A percentile compares a stretch with the other conserved stretches of the same genome.
These are phyloP conservation scores for Xerus inauris DNA, from an alignment of 2,113 vertebrate species.

Conservation along the genomic window DNA sequence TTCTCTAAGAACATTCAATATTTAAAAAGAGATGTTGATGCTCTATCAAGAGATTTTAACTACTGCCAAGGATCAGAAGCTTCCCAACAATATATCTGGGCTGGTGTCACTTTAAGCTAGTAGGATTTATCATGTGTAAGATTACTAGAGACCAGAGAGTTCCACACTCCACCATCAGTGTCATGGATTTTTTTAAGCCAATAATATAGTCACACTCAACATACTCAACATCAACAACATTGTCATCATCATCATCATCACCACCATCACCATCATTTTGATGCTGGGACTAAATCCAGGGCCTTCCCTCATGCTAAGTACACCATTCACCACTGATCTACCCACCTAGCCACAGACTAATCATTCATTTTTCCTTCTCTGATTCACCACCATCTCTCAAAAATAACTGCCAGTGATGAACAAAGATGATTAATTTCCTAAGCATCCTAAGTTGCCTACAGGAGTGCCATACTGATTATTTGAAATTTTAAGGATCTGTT, in stretches of 20 bases:
- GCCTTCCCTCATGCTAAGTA: neutral
- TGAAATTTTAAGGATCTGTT: constrained; percentile 29
- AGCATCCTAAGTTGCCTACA: neutral
- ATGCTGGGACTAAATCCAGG: neutral
- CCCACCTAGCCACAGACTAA: neutral
- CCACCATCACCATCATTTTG: too few species aligned
- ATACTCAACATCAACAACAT: too few species aligned
- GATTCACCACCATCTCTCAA: constrained; percentile 42
- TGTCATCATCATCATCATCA: too few species aligned
- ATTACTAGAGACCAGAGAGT: neutral
- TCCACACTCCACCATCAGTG: neutral
- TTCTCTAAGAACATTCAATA: neutral
- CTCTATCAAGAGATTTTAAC: neutral
- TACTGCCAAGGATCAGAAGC: neutral
- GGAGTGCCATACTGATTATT: neutral
- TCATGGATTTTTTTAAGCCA: too few species aligned
- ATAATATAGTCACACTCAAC: too few species aligned
- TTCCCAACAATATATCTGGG: neutral
- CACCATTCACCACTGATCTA: neutral
- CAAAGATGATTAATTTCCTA: constrained; percentile 35
- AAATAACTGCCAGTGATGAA: constrained; percentile 57
- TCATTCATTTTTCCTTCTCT: constrained; percentile 24
- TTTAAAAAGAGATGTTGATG: neutral
- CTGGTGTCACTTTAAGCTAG: too few species aligned
- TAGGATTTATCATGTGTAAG: neutral